Evolutionary conservation across 92 coral and sea anemone genomes (phyloP), one percentile per base, ranked within the genome.

Genomic region (Porites divaricata): DNA sequence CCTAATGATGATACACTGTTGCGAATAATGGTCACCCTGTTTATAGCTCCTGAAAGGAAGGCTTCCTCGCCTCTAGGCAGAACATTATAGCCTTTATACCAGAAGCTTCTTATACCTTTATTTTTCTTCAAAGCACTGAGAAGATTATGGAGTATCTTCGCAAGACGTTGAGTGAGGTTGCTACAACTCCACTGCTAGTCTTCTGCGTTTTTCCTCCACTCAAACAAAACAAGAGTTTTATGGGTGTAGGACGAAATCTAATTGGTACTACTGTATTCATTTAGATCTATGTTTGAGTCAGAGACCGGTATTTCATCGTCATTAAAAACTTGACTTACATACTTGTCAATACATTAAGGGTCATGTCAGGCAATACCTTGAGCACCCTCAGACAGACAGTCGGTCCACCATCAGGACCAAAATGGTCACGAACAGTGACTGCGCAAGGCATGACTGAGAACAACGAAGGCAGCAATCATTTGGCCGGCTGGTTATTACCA

Each of bases 211-310:
- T 41, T 6, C 71, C 61, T 35, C 86, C 80, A 83, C 63, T 83
- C 86, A 62, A 62, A 72, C 51, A 83, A 63, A 54, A 83, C 86
- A n/a, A 83, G 72, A 63, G 86, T 83, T 15, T 83, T 83, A 48
- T 72, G 77, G 19, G 72, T 72, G 22, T 83, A 83, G 17, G 86
- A 83, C 23, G 80, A 59, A 28, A 83, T 21, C 68, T 22, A 16
- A 23, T 20, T 68, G 63, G 57, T 54, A 4, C 61, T 72, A 0
- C 14, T 0, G 5, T 17, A 11, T 21, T 52, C 13, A 23, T 9
- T 35, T 35, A 5, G 16, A 21, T 54, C 22, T 20, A 35, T 35
- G 6, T 35, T 0, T 35, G 45, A 35, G 45, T 35, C 45, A 35
- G 45, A 35, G 45, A 35, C 7, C 45, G 45, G 45, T 0, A 35